Evolutionary conservation across 2,888 invertebrate species (phyloP), one percentile per base, ranked within the genome.

Genomic region (Parnassius glacialis): DNA sequence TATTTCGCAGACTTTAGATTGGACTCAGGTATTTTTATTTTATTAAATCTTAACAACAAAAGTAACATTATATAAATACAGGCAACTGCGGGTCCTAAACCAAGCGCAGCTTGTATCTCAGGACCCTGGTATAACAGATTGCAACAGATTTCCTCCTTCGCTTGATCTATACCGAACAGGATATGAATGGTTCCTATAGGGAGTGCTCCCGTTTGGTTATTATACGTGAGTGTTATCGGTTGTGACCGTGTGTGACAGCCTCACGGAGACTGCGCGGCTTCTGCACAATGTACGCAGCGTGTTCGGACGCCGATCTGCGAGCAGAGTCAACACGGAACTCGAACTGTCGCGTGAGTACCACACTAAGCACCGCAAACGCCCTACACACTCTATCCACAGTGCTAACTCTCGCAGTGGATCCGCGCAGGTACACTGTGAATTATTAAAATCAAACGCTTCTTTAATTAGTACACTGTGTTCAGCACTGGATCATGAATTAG

Each of bases 241-340:
- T 73, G 79, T 83, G 74, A 83, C 74, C 48, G 78, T 85, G 79
- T 88, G 84, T 83, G 84, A 86, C 95, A 98, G 97, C 95, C 95
- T 98, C 92, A 97, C 97, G 92, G 98, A 99, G 95, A 98, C 98
- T 83, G 98, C 98, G 87, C 95, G 98, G 79, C 94, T 99, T 85
- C 95, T 99, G 92, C 96, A 96, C 93, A 97, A 97, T 92, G 97
- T 97, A 75, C 96, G 97, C 93, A 97, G 95, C 93, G 97, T 97
- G 87, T 98, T 98, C 94, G 92, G 93, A 75, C 95, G 96, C 73
- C 93, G 95, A 84, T 94, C 96, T 70, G 92, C 94, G 89, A 93
- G 96, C 78, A 94, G 96, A 90, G 95, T 94, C 88, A 94, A 94
- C 92, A 93, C 95, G 92, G 97, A 97, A 89, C 94, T 98, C 85